phyloP scores from a whole-genome alignment of 2,888 invertebrate species.

The Rhagophthalmus giganteus region DNA sequence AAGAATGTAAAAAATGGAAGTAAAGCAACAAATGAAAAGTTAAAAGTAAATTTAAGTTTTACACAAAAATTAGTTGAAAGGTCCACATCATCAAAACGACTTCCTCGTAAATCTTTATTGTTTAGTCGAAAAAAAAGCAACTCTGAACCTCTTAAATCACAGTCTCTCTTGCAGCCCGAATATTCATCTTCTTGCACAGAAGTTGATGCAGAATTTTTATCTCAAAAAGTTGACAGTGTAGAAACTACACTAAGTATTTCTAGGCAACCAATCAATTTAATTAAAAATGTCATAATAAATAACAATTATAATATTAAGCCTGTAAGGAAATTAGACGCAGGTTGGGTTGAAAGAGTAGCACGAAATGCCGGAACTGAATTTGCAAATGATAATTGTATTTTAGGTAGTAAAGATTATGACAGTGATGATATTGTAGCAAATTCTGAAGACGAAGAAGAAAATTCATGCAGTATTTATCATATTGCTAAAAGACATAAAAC shows the following conservation, averaged over 20 bases:
- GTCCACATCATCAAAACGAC: slow-evolving; percentile 70
- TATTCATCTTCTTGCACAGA: not conserved
- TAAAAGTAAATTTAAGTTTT: slow-evolving; percentile 51
- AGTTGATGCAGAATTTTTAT: not conserved
- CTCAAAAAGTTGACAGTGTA: slow-evolving; percentile 18
- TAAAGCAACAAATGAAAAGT: slow-evolving; percentile 39
- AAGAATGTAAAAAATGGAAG: slow-evolving; percentile 39
- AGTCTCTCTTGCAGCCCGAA: slow-evolving; percentile 36
- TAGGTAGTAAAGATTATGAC: slow-evolving; percentile 55
- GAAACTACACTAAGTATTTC: slow-evolving; percentile 30
- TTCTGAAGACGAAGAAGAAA: slow-evolving; percentile 48
- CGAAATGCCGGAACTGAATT: slow-evolving; percentile 34
- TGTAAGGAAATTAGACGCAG: slow-evolving; percentile 57
- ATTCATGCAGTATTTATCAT: slow-evolving; percentile 32
- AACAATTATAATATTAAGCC: slow-evolving; percentile 40
- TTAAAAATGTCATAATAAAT: slow-evolving; percentile 40
- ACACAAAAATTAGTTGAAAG: slow-evolving; percentile 71
- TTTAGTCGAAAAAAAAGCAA: slow-evolving; percentile 46
- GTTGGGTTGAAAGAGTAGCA: slow-evolving; percentile 63
- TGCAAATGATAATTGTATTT: slow-evolving; percentile 42
- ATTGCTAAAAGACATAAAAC: slow-evolving; percentile 43
- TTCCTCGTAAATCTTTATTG: slow-evolving; percentile 72
- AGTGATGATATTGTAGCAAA: slow-evolving; percentile 68
- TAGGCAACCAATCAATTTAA: slow-evolving; percentile 45
- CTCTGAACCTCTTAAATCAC: slow-evolving; percentile 29